A percentile compares a stretch with the other conserved stretches of the same genome.
phyloP scores from a whole-genome alignment of 53 echinoderm and acorn worm genomes.

The Paracentrotus lividus region DNA sequence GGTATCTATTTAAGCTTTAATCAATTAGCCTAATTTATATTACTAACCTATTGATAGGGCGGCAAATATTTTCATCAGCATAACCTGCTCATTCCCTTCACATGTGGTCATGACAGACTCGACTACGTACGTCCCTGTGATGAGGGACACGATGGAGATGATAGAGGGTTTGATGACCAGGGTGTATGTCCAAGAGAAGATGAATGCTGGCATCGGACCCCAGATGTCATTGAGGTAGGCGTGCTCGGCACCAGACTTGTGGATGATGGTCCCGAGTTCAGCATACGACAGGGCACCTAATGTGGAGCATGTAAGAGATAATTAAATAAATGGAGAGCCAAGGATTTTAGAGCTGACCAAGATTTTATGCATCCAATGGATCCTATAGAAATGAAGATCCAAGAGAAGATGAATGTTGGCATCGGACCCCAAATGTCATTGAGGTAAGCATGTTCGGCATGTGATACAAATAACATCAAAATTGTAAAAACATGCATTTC shows the following conservation, averaged over 20 bases:
- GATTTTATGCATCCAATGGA: too few species aligned
- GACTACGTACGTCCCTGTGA: constrained; percentile 92
- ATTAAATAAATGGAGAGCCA: neutral
- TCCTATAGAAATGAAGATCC: constrained; percentile 36
- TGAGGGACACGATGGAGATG: constrained; percentile 89
- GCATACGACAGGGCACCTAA: constrained; percentile 92
- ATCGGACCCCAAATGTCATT: constrained; percentile 85
- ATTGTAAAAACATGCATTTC: too few species aligned
- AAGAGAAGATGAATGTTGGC: constrained; percentile 90
- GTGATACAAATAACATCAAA: neutral
- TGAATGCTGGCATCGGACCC: constrained; percentile 92
- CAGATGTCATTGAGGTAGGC: constrained; percentile 87
- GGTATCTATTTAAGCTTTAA: too few species aligned
- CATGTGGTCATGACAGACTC: constrained; percentile 81
- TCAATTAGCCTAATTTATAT: neutral
- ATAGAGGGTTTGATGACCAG: constrained; percentile 90
- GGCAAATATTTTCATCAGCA: constrained; percentile 91
- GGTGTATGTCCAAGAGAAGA: constrained; percentile 95
- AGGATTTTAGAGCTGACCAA: neutral
- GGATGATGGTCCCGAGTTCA: constrained; percentile 90
- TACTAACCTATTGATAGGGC: constrained; percentile 89
- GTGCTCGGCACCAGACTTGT: constrained; percentile 92
- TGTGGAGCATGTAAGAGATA: neutral
- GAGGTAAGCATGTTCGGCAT: constrained; percentile 91
- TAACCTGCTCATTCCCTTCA: constrained; percentile 74